Conservation (phyloP, 2,888 invertebrate genomes). For the Spodoptera littoralis region DNA sequence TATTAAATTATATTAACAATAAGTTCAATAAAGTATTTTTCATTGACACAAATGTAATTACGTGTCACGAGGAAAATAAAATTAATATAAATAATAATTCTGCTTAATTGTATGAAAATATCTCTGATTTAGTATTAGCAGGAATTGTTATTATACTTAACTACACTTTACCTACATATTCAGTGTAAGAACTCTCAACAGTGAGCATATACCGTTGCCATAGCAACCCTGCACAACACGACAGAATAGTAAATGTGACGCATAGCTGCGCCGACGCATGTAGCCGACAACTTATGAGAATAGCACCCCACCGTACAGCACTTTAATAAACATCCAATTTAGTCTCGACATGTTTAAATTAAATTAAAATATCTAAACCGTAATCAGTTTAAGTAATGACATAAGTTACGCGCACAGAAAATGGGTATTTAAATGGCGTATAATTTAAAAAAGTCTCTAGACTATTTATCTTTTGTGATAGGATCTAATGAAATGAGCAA, state of each 20-base stretch:
- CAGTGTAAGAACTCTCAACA: constrained; percentile 2
- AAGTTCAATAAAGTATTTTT: background rate
- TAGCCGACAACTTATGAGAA: constrained; percentile 61
- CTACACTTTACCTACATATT: background rate
- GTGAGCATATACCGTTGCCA: constrained; percentile 26
- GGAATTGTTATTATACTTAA: constrained; percentile 17
- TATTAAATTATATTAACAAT: too few species aligned
- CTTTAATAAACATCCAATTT: constrained; percentile 65
- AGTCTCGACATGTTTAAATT: constrained; percentile 58
- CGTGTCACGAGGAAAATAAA: constrained; percentile 34
- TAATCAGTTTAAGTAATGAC: constrained; percentile 53
- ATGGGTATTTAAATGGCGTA: constrained; percentile 38
- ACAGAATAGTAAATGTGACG: constrained; percentile 50
- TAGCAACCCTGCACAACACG: constrained; percentile 43
- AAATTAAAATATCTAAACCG: constrained; percentile 58
- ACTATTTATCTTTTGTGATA: constrained; percentile 42
- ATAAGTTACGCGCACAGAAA: constrained; percentile 41
- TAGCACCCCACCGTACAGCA: constrained; percentile 48
- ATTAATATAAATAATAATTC: constrained; percentile 10
- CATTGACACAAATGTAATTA: background rate
- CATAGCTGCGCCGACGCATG: constrained; percentile 60
- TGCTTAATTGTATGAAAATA: constrained; percentile 12
- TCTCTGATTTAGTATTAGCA: constrained; percentile 9
- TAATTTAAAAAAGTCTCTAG: constrained; percentile 39
- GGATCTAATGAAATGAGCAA: constrained; percentile 40